Base-by-base conservation (phyloP, 2,113 vertebrate species). In the Herpailurus yagouaroundi region DNA sequence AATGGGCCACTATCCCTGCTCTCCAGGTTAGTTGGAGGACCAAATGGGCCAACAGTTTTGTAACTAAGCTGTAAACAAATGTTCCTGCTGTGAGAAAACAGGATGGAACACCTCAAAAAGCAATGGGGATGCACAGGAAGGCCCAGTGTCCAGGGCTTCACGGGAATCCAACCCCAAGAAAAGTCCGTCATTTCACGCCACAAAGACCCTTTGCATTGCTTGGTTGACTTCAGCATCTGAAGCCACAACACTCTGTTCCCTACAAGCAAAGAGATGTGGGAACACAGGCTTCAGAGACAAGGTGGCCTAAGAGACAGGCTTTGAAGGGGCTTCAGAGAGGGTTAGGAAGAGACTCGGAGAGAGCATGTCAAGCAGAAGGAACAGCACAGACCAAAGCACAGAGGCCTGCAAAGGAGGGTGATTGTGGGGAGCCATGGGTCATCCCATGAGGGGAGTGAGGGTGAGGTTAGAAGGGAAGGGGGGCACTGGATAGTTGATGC, bases 241-340 rank as follows among this genome's bases (percentile, higher is more conserved):
- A 0, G 13, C 50, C 13, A 0, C 13, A 23, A 25, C 8, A 2
- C 14, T 21, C 19, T 36, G 0, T 21, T 36, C 74, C 60, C 38
- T 14, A 1, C 55, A 38, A 10, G 23, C 45, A 5, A 15, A 3
- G 1, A 25, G 21, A 3, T 33, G 12, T 1, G 7, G 57, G 48
- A n/a, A 14, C 11, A 14, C 71, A 31, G 68, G 18, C 89, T 77
- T 73, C 89, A 63, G 60, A 33, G n/a, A 33, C 0, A 1, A 50
- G 33, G 73, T 5, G 11, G 25, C 3, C 10, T 27, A 19, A 5
- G 55, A 41, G 64, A 8, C 0, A 7, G 0, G 33, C 2, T 45
- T 33, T 21, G 52, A 12, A 23, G 18, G 52, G 29, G 23, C 18
- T 38, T 41, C n/a, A 64, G 27, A 0, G 11, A 7, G 23, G 23